Percentiles rank a stretch among this genome's conserved stretches.
Conservation (phyloP, 2,797 vertebrate species). For the Ateles fusciceps region DNA sequence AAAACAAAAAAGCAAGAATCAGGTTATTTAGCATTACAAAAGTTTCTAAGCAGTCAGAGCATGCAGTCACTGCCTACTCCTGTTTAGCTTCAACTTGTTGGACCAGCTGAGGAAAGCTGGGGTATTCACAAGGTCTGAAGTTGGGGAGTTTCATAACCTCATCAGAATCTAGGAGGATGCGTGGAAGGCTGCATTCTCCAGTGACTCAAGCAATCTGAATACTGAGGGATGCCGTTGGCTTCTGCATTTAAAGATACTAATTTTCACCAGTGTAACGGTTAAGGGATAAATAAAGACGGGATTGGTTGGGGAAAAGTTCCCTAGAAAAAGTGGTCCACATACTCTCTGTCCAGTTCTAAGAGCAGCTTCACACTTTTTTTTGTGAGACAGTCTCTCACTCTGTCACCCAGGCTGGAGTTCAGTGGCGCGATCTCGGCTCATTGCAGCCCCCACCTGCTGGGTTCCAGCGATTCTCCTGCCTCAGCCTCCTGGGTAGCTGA, state of each 20-base stretch:
- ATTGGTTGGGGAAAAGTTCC: not conserved
- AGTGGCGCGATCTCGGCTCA: too few species aligned
- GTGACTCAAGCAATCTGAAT: conserved; percentile 14
- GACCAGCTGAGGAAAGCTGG: conserved; percentile 24
- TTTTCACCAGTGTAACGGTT: not conserved
- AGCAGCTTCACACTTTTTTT: not conserved
- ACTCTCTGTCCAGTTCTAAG: not conserved
- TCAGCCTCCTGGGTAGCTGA: too few species aligned
- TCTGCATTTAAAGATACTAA: not conserved
- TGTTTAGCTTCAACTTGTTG: conserved; percentile 16
- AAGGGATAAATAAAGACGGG: not conserved
- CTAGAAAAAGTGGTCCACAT: not conserved
- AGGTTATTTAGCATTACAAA: not conserved
- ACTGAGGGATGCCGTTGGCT: not conserved
- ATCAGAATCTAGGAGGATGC: conserved; percentile 12
- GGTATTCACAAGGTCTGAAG: not conserved
- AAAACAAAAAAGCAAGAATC: not conserved
- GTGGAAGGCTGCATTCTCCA: not conserved
- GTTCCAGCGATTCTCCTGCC: too few species aligned
- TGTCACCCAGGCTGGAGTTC: too few species aligned
- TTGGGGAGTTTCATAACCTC: not conserved
- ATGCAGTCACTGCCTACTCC: not conserved
- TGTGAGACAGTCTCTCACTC: too few species aligned
- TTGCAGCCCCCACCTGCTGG: too few species aligned
- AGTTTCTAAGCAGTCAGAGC: not conserved